Conservation (phyloP, 2,797 vertebrate genomes). For the Synaphobranchus kaupii region DNA sequence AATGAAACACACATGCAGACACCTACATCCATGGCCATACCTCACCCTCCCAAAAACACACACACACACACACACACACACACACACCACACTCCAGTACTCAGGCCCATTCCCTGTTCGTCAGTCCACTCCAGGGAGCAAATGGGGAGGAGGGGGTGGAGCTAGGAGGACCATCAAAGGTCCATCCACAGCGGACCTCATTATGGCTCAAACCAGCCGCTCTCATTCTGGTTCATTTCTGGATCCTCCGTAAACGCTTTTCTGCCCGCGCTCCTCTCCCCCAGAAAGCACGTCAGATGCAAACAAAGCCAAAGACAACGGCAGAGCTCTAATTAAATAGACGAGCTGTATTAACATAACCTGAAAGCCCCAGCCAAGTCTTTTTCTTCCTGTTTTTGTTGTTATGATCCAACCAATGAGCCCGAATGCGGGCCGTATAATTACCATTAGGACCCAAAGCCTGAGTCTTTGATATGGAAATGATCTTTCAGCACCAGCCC, state of each 20-base stretch:
- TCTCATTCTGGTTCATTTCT: constrained; percentile 39
- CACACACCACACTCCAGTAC: constrained; percentile 41
- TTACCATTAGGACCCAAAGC: constrained; percentile 93
- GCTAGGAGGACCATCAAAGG: constrained; percentile 54
- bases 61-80: constrained; percentile 36
- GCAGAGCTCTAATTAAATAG: constrained; percentile 81
- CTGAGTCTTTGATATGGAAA: constrained; percentile 98
- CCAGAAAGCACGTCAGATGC: constrained; percentile 73
- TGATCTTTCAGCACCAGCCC: constrained; percentile 79
- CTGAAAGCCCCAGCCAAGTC: constrained; percentile 86
- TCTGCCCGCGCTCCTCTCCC: constrained; percentile 45
- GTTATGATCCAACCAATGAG: constrained; percentile 90
- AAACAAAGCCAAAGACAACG: constrained; percentile 78
- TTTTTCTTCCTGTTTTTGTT: constrained; percentile 66
- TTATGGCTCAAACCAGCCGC: constrained; percentile 46
- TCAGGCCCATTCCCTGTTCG: constrained; percentile 34
- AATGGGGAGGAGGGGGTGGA: constrained; percentile 39
- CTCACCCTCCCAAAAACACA: constrained; percentile 51
- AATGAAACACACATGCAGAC: constrained; percentile 28
- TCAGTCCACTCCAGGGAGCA: constrained; percentile 27
- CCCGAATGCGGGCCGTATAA: constrained; percentile 92
- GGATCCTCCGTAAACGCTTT: constrained; percentile 42
- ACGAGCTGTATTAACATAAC: constrained; percentile 84
- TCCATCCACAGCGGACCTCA: constrained; percentile 57
- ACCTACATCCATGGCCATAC: not conserved